Percentiles rank a stretch among this genome's conserved stretches.
These are phyloP conservation scores for Proisotoma minuta DNA, from an alignment of 2,888 invertebrate species.

Conservation along the genomic window DNA sequence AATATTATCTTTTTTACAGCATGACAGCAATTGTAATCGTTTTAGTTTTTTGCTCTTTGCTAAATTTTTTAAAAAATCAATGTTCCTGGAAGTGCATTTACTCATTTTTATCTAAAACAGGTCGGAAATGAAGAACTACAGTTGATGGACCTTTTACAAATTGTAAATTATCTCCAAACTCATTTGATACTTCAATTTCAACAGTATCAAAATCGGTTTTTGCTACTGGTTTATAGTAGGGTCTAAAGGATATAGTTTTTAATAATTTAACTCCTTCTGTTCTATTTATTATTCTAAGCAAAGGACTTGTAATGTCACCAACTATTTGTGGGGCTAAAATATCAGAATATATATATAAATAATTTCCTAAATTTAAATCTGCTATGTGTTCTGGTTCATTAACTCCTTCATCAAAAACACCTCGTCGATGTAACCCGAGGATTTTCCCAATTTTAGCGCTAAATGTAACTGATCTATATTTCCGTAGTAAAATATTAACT, in stretches of 20 bases:
- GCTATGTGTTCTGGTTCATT: neutral
- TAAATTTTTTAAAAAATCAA: neutral
- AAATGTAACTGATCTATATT: no score
- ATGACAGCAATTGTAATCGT: neutral
- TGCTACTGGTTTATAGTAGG: neutral
- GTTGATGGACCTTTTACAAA: neutral
- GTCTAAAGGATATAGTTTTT: neutral
- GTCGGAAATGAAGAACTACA: neutral
- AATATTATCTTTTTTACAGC: neutral
- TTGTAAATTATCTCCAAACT: neutral
- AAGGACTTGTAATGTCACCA: neutral
- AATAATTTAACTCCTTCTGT: neutral
- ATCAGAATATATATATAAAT: neutral
- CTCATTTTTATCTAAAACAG: neutral
- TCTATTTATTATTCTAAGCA: neutral
- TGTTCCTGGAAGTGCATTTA: neutral
- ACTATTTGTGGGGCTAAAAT: neutral
- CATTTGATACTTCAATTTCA: neutral
- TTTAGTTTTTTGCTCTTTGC: neutral
- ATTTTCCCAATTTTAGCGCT: no score
- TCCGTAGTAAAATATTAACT: no score
- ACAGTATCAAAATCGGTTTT: constrained; percentile 1
- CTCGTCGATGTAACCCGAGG: no score
- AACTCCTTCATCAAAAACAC: neutral
- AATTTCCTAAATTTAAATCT: neutral